These are phyloP conservation scores for Pachycephus smyrnensis DNA, from an alignment of 2,888 invertebrate genomes.

Conservation along the genomic window DNA sequence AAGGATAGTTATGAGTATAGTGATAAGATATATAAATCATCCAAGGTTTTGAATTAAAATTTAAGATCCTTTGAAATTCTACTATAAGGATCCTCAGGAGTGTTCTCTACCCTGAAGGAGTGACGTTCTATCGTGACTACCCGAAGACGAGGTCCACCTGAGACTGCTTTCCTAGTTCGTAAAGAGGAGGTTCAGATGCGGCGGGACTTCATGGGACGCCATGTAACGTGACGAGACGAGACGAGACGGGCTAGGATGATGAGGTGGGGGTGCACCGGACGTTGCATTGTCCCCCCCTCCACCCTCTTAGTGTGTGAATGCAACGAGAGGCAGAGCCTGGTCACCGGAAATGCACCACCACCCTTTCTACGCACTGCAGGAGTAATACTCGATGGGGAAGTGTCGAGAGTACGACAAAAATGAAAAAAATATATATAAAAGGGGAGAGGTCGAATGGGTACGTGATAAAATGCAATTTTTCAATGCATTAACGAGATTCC, in stretches of 20 bases:
- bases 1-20: not conserved
- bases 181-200: conserved; percentile 28
- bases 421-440: not conserved
- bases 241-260: conserved; percentile 29
- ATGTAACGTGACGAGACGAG: conserved; percentile 13
- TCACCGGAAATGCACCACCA: conserved; percentile 49
- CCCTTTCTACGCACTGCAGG: conserved; percentile 1
- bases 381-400: not conserved
- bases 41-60: not conserved
- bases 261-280: conserved; percentile 59
- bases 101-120: not conserved
- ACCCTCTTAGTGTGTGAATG: not conserved
- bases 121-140: not conserved
- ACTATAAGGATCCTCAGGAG: not conserved
- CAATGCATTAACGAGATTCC: not conserved
- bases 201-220: conserved; percentile 28
- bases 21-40: not conserved
- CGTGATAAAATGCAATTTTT: not conserved
- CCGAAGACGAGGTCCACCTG: conserved; percentile 24
- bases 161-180: conserved; percentile 29
- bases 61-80: not conserved
- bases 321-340: conserved; percentile 20
- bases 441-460: not conserved
- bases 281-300: conserved; percentile 56
- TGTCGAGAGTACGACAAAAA: not conserved